A percentile compares a stretch with the other conserved stretches of the same genome.
Conservation (phyloP, 2,797 vertebrate genomes). For the Poeciliopsis infans region DNA sequence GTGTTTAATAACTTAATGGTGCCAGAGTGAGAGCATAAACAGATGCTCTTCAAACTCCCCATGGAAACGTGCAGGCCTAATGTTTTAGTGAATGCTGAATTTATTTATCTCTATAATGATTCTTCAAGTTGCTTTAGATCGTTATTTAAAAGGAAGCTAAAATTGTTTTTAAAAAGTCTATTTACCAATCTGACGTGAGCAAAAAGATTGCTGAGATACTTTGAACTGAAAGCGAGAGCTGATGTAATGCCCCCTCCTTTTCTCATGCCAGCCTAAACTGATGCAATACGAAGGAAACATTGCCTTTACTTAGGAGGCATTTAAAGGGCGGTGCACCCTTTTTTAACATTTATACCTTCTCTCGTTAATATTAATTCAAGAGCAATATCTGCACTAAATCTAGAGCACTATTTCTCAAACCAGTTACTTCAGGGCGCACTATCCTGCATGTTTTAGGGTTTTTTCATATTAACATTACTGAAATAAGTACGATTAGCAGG, state of each 20-base stretch:
- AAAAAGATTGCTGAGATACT: neutral
- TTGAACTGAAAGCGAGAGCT: neutral
- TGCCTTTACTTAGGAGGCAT: neutral
- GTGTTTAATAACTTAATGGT: neutral
- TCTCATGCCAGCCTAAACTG: neutral
- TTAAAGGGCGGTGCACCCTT: neutral
- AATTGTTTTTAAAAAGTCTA: neutral
- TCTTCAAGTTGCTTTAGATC: neutral
- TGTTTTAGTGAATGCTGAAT: neutral
- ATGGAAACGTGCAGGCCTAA: neutral
- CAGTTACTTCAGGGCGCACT: neutral
- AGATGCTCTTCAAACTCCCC: neutral
- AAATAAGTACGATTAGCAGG: neutral
- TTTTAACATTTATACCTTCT: neutral
- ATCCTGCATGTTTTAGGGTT: too few species aligned
- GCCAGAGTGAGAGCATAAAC: neutral
- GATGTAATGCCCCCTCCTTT: conserved; percentile 1
- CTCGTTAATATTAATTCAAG: neutral
- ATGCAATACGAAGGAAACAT: neutral
- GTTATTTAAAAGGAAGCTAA: neutral
- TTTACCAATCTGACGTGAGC: neutral
- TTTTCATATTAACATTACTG: neutral
- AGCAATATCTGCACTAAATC: neutral
- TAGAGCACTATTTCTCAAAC: neutral
- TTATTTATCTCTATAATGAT: neutral